Base-by-base conservation (phyloP, 2,113 vertebrate genomes). In the Cryptomyrus ogoouensis region DNA sequence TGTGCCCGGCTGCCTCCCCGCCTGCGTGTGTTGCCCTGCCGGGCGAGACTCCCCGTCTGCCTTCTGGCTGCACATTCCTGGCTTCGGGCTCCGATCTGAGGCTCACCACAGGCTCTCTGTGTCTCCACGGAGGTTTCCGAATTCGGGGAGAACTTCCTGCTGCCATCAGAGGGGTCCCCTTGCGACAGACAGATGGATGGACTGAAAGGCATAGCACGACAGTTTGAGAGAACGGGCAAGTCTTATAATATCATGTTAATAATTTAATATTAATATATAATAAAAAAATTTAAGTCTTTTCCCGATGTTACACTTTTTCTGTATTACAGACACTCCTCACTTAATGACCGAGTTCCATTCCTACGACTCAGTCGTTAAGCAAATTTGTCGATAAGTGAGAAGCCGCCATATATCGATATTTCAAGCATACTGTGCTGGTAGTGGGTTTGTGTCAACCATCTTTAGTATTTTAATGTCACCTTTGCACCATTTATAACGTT, bases 21-120 rank as follows among this genome's bases (percentile, higher is more conserved):
- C 35, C 21, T 27, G 44, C 19, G 42, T 8, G 39, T 24, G 6
- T 12, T 3, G 7, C 39, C 8, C 13, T 3, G 44, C 8, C 8
- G 19, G 19, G 44, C 19, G 35, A 83, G 77, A 39, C 77, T 44
- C 13, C 77, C 77, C 8, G 39, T 44, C 77, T 44, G 77, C 19
- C 77, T 83, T 39, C 77, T 8, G 35, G 44, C 83, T 84, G 44
- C 35, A 47, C 83, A 46, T 13, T 70, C 27, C 62, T 13, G 62
- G 62, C 62, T 31, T 70, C 10, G n/a, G 62, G n/a, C 62, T 70
- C 10, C 10, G 42, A 46, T 47, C 85, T 3, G 17, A 70, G 27
- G 46, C 90, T 97, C 92, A 97, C 97, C 96, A 27, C 97, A 97
- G 89, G 96, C 95, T 90, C 97, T 96, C 93, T 97, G 96, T 49